These are phyloP conservation scores for Melozone crissalis DNA, from an alignment of 2,113 vertebrate genomes.

Conservation along the genomic window DNA sequence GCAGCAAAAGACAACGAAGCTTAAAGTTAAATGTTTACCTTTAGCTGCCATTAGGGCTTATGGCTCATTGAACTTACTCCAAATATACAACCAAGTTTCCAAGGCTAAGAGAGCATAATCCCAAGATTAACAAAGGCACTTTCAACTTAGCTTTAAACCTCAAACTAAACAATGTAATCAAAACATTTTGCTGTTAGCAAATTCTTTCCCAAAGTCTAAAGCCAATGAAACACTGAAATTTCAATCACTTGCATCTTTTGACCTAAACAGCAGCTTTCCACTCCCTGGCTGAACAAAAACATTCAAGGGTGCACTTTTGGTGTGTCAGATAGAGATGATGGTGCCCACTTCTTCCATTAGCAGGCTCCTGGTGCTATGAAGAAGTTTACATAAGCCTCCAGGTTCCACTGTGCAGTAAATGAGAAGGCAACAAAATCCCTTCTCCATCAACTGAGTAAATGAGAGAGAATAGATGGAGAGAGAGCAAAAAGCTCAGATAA, in stretches of 20 bases:
- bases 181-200: background rate
- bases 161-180: constrained; percentile 44
- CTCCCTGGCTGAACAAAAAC: background rate
- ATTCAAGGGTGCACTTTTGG: background rate
- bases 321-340: background rate
- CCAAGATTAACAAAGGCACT: constrained; percentile 24
- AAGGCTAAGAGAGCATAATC: constrained; percentile 4
- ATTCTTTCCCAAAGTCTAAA: constrained; percentile 32
- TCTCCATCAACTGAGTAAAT: background rate
- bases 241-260: background rate
- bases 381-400: background rate
- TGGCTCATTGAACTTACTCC: constrained; percentile 3
- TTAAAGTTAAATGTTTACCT: background rate
- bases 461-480: background rate
- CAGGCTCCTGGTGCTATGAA: background rate
- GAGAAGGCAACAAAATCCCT: constrained; percentile 1
- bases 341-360: background rate
- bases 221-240: background rate
- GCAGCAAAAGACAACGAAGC: background rate
- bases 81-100: background rate
- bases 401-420: background rate
- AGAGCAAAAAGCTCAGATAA: background rate
- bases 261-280: constrained; percentile 1
- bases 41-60: background rate
- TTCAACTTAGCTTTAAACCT: constrained; percentile 23